These are phyloP conservation scores for Zapornia atra DNA, from an alignment of 2,113 vertebrate genomes.

Conservation along the genomic window DNA sequence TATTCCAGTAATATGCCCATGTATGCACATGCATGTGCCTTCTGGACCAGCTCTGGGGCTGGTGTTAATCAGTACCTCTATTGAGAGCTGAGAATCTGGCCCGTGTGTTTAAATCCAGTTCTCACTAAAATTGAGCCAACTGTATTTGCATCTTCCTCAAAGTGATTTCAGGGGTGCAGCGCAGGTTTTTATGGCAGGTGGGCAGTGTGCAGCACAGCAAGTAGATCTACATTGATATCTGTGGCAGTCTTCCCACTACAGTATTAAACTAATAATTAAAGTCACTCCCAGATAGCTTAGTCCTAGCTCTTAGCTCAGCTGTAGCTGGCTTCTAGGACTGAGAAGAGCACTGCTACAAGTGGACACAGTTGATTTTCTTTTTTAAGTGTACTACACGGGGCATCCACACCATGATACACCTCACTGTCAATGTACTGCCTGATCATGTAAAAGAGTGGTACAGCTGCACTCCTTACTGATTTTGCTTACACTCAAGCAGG, in stretches of 20 bases:
- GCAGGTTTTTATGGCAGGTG: not conserved
- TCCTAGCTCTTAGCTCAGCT: not conserved
- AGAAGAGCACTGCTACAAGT: not conserved
- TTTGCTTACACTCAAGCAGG: not conserved
- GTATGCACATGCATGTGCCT: not conserved
- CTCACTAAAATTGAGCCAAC: not conserved
- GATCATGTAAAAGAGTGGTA: not conserved
- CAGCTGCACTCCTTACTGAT: not conserved
- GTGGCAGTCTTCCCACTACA: not conserved
- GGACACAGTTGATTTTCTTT: not conserved
- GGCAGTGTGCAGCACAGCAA: not conserved
- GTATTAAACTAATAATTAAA: not conserved
- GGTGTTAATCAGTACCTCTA: not conserved
- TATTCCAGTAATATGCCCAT: fast-evolving
- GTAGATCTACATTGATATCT: not conserved
- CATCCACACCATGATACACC: not conserved
- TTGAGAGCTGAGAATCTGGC: not conserved
- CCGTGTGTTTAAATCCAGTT: not conserved
- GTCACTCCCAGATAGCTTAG: not conserved
- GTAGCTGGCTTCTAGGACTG: not conserved
- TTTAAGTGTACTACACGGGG: not conserved
- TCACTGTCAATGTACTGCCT: not conserved
- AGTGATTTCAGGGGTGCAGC: not conserved
- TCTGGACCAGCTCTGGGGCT: not conserved
- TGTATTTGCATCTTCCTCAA: not conserved